These are phyloP conservation scores for Pangasius djambal DNA, from an alignment of 2,797 vertebrate species.

Conservation along the genomic window DNA sequence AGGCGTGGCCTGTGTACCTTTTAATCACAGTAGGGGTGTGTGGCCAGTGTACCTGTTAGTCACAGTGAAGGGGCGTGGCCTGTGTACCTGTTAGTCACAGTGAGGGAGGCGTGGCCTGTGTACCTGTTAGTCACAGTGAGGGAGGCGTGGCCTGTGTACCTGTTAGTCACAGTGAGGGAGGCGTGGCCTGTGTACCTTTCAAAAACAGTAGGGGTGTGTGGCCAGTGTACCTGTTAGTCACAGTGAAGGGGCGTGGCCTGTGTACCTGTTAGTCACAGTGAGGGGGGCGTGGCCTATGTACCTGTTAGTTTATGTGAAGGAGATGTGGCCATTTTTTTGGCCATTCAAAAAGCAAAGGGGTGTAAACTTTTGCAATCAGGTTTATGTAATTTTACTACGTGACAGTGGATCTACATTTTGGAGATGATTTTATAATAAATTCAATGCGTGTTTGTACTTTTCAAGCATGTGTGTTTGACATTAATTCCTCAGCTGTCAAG, in stretches of 20 bases:
- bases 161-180: not conserved
- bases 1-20: not conserved
- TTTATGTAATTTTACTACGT: not conserved
- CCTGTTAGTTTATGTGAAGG: not conserved
- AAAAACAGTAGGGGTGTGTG: not conserved
- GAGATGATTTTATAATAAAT: not conserved
- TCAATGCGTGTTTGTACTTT: not conserved
- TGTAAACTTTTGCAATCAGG: not conserved
- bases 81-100: not conserved
- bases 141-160: not conserved
- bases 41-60: not conserved
- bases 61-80: not conserved
- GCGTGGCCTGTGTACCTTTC: not conserved
- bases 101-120: not conserved
- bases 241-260: not conserved
- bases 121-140: not conserved
- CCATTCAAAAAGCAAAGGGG: not conserved
- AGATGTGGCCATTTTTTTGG: not conserved
- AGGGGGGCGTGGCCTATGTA: not conserved
- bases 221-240: not conserved
- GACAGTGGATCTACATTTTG: not conserved
- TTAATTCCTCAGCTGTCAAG: constrained; percentile 6
- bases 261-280: not conserved
- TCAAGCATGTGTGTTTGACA: not conserved
- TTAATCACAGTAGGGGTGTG: not conserved